Conservation (phyloP, 2,113 vertebrate species). For the Synchiropus splendidus region DNA sequence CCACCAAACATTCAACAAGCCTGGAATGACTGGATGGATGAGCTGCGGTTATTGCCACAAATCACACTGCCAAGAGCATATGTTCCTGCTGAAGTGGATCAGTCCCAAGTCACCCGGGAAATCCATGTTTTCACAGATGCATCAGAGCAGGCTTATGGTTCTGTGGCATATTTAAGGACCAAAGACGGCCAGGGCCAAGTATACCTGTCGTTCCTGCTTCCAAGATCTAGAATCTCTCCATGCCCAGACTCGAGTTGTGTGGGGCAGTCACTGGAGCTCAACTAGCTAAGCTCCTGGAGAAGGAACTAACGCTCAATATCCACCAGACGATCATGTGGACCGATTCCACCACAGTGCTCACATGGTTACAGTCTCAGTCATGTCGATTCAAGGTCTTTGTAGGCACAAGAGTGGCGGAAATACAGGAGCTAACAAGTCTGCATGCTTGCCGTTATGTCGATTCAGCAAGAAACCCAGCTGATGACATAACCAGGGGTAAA, state of each 20-base stretch:
- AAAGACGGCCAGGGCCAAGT: neutral
- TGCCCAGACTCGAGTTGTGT: neutral
- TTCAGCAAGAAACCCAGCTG: neutral
- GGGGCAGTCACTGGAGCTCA: neutral
- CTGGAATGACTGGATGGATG: neutral
- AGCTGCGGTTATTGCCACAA: neutral
- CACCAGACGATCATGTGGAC: neutral
- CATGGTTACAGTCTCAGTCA: neutral
- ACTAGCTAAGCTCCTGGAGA: neutral
- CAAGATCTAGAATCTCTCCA: neutral
- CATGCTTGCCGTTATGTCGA: neutral
- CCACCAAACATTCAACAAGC: neutral
- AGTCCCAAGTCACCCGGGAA: no score
- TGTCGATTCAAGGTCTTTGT: constrained; percentile 2
- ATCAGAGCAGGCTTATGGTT: neutral
- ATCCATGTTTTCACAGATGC: constrained; percentile 1
- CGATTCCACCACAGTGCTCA: neutral
- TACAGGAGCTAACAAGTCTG: neutral
- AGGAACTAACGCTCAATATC: neutral
- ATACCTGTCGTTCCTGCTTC: neutral
- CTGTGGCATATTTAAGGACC: constrained; percentile 1
- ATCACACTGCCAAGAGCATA: neutral
- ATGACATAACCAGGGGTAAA: neutral
- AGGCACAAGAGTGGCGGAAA: neutral
- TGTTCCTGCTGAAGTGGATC: neutral